Conservation (phyloP, 2,113 vertebrate species). For the Otolemur garnettii region DNA sequence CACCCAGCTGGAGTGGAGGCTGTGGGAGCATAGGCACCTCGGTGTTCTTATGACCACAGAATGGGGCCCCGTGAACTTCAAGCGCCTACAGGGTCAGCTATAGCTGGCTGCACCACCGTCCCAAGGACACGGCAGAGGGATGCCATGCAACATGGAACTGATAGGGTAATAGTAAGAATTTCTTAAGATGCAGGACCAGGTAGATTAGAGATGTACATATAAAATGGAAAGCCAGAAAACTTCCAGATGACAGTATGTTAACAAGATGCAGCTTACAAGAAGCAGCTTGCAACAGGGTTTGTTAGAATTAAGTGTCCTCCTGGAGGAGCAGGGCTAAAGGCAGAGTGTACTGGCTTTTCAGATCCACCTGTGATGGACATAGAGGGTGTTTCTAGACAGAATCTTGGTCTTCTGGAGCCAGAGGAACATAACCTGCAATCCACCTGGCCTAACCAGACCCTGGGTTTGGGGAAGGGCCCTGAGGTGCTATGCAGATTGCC, state of each 20-base stretch:
- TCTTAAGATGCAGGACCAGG: not conserved
- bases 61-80: accelerated
- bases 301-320: accelerated
- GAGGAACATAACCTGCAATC: not conserved
- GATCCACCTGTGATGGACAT: accelerated
- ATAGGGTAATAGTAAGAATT: no score
- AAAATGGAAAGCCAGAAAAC: not conserved
- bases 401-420: not conserved
- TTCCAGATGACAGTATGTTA: not conserved
- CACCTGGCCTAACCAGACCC: accelerated
- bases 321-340: not conserved
- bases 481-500: no score
- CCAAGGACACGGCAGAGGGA: no score
- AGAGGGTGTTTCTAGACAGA: not conserved
- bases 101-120: accelerated
- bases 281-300: not conserved
- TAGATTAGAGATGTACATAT: no score
- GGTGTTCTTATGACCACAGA: accelerated
- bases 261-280: not conserved
- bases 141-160: no score
- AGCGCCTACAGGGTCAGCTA: no score
- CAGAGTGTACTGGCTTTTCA: accelerated
- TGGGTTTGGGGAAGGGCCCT: not conserved
- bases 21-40: not conserved
- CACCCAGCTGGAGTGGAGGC: conserved; percentile 57